Conservation (phyloP, 2,888 invertebrate species). For the Dendrolimus houi region DNA sequence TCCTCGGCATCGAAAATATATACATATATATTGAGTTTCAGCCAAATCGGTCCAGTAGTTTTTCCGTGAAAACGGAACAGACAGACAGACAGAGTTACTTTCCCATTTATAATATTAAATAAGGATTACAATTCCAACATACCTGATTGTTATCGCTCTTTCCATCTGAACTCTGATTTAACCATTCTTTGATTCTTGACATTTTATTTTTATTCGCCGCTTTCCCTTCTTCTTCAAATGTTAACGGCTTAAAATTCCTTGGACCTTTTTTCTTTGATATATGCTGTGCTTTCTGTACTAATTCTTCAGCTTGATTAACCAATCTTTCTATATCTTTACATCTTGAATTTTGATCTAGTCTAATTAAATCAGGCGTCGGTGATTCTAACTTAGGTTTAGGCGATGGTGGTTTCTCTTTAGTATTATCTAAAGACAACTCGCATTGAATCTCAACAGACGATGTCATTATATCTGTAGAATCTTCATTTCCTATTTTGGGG, state of each 20-base stretch:
- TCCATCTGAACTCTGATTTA: conserved; percentile 72
- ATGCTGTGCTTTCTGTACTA: conserved; percentile 79
- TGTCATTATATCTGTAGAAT: conserved; percentile 69
- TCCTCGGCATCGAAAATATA: too few species aligned
- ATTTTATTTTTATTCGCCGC: conserved; percentile 75
- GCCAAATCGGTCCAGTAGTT: too few species aligned
- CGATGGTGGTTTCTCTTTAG: conserved; percentile 40
- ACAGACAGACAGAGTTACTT: too few species aligned
- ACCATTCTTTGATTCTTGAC: conserved; percentile 83
- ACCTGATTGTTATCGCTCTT: conserved; percentile 63
- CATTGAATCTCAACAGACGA: conserved; percentile 69
- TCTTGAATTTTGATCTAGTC: conserved; percentile 60
- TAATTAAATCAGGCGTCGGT: conserved; percentile 63
- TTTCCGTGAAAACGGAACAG: too few species aligned
- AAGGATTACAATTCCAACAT: conserved; percentile 7
- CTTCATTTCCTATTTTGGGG: conserved; percentile 57
- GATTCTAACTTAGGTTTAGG: conserved; percentile 54
- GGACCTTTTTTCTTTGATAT: conserved; percentile 66
- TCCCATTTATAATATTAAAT: too few species aligned
- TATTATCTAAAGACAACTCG: conserved; percentile 53
- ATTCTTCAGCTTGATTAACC: conserved; percentile 87
- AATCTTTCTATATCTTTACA: conserved; percentile 83
- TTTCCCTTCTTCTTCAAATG: conserved; percentile 70
- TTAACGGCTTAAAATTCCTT: conserved; percentile 68
- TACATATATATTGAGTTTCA: too few species aligned